phyloP scores from a whole-genome alignment of 2,888 invertebrate genomes.

The Macrophya alboannulata region DNA sequence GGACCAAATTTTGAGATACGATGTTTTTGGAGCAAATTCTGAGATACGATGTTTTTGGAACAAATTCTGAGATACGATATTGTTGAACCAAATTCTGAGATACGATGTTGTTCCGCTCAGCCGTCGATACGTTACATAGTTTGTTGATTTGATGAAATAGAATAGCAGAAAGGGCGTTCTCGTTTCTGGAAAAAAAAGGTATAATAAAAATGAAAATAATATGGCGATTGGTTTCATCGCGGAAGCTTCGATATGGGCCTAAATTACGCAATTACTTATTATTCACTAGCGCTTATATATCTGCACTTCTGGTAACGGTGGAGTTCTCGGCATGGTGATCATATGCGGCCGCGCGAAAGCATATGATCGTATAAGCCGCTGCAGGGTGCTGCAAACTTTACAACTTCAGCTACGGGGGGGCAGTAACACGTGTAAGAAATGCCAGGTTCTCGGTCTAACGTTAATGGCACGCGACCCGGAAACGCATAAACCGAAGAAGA shows the following conservation, averaged over 20 bases:
- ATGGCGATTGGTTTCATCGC: not conserved
- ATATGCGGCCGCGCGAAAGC: not conserved
- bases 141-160: too few species aligned
- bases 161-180: not conserved
- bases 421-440: constrained; percentile 47
- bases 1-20: too few species aligned
- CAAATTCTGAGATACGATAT: too few species aligned
- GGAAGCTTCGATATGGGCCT: not conserved
- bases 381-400: constrained; percentile 50
- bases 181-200: too few species aligned
- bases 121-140: too few species aligned
- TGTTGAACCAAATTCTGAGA: too few species aligned
- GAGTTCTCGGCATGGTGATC: constrained; percentile 4
- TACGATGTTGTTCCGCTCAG: too few species aligned
- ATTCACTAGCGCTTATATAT: not conserved
- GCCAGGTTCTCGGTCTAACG: not conserved
- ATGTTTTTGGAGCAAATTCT: too few species aligned
- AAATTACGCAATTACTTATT: not conserved
- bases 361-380: constrained; percentile 26
- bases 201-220: too few species aligned
- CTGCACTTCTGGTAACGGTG: not conserved
- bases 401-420: not conserved
- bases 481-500: constrained; percentile 32
- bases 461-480: constrained; percentile 55
- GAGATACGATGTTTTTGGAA: too few species aligned